A percentile compares a stretch with the other conserved stretches of the same genome.
Conservation (phyloP, 2,797 vertebrate species). For the Enteromius argenteus region DNA sequence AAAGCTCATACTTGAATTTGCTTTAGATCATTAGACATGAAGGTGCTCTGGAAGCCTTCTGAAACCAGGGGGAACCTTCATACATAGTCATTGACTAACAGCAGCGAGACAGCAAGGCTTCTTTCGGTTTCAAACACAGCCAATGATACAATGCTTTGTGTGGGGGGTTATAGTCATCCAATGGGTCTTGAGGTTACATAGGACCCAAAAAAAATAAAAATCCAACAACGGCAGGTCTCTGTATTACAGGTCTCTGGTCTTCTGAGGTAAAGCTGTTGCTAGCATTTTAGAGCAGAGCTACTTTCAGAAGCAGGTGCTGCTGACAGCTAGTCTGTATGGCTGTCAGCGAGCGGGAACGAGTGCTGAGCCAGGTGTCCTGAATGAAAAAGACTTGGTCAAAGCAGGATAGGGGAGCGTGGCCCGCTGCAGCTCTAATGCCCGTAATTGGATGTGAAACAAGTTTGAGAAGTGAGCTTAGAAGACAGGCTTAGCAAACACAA, state of each 20-base stretch:
- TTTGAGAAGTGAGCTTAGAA: constrained; percentile 54
- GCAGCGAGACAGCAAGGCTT: neutral
- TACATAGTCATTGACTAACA: constrained; percentile 25
- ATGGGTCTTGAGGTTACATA: neutral
- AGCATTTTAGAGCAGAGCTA: constrained; percentile 5
- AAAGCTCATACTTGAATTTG: constrained; percentile 30
- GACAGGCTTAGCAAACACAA: constrained; percentile 63
- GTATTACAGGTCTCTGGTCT: constrained; percentile 24
- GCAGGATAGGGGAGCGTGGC: constrained; percentile 42
- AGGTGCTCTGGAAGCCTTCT: neutral
- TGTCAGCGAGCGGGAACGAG: neutral
- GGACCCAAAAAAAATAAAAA: neutral
- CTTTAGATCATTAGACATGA: constrained; percentile 20
- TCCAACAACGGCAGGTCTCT: neutral
- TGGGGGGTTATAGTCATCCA: neutral
- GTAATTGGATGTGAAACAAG: constrained; percentile 64
- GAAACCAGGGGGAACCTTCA: constrained; percentile 8
- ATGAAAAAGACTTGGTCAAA: constrained; percentile 34
- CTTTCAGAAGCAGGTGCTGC: constrained; percentile 41
- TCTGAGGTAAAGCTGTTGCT: constrained; percentile 36
- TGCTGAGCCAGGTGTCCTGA: constrained; percentile 46
- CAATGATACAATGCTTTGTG: neutral
- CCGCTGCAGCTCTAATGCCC: constrained; percentile 64
- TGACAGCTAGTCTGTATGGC: constrained; percentile 35
- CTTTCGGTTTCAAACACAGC: neutral